Evolutionary conservation across 2,888 invertebrate genomes (phyloP), one percentile per base, ranked within the genome.

Genomic region (Catocala sponsa): DNA sequence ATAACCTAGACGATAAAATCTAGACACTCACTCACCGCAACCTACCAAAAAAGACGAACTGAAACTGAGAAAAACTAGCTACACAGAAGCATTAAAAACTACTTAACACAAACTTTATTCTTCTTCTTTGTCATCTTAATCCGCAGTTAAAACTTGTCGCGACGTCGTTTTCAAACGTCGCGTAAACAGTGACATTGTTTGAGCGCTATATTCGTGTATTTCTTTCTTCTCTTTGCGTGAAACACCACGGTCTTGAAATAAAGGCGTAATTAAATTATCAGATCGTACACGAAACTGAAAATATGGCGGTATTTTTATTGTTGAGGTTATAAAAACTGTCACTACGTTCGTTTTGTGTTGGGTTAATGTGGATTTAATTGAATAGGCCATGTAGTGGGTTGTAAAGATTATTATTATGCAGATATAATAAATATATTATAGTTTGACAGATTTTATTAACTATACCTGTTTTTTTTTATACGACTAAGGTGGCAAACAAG

Each of bases 181-280:
- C 76, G 63, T 73, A 64, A 74, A 62, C 64, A 68, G 58, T 73
- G 71, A 76, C 71, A 74, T 67, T 71, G 74, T 74, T 72, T 65
- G 73, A 58, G 43, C 41, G 35, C 15, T 35, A 47, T n/a, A 46
- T 54, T 33, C 11, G 62, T 52, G 65, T 70, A 65, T 69, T 69
- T 68, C 60, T 51, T 65, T 50, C 51, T 60, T 55, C 44, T 68
- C 57, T 35, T 48, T 48, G 74, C 75, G 72, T 76, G 75, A 63
- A 74, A 62, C 58, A 55, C 65, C 66, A 48, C 58, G 38, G 58
- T 74, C 54, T 60, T 56, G 73, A 64, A 71, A 72, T 71, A 75
- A 55, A 71, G 70, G 66, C 62, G 68, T 79, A 80, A 80, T 80
- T 79, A 77, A 76, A 76, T 80, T 77, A 80, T 74, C 76, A 76